Evolutionary conservation across 1,140 invertebrate genomes (phyloP).

Genomic region (Sycophila sp.): DNA sequence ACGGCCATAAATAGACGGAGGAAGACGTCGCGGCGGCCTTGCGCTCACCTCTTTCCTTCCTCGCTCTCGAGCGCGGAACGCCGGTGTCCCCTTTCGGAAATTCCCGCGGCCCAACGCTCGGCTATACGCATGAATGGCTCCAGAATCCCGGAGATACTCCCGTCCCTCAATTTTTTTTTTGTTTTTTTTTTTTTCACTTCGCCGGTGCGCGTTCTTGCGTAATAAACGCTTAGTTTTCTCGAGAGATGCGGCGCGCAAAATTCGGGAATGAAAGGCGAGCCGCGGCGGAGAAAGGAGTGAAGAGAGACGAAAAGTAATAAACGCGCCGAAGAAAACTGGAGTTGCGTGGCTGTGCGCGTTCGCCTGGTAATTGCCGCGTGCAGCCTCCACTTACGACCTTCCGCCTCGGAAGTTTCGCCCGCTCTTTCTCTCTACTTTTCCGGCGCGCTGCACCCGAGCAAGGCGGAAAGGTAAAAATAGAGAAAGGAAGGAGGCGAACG

Average conservation of each 20-base stretch:
- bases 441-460: background rate
- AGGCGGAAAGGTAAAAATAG: background rate
- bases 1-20: too few species aligned
- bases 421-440: background rate
- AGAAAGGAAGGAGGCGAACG: background rate
- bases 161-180: too few species aligned
- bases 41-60: background rate
- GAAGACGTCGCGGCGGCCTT: background rate
- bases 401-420: background rate
- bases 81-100: background rate
- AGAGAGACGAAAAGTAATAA: slow-evolving; percentile 8
- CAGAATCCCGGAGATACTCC: too few species aligned
- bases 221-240: slow-evolving; percentile 36
- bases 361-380: background rate
- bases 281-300: background rate
- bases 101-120: too few species aligned
- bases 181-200: background rate
- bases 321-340: background rate
- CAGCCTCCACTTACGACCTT: background rate
- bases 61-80: background rate
- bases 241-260: background rate
- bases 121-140: background rate
- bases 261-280: background rate
- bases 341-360: background rate
- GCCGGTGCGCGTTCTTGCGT: slow-evolving; percentile 37